Base-by-base conservation (phyloP, 2,113 vertebrate genomes). In the Crypturellus undulatus region DNA sequence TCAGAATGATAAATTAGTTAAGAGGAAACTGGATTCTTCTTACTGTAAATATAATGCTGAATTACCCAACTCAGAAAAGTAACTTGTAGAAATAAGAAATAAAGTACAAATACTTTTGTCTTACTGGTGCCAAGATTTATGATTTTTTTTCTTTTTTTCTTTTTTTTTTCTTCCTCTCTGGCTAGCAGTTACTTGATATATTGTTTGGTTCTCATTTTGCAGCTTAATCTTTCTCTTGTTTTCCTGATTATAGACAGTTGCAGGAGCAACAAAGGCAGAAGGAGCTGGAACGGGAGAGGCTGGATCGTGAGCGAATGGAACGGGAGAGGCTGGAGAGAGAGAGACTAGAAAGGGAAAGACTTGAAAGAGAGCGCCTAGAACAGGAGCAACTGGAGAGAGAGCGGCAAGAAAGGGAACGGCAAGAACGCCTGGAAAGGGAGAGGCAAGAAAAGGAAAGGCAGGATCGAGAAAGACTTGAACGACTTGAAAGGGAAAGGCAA, bases 181-280 rank as follows among this genome's bases (percentile, higher is more conserved):
- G 49, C 30, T 62, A 89, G 78, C 47, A 54, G 84, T 92, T 90
- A 56, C 43, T 82, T 69, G 76, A 59, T 91, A 7, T 12, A 7
- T 13, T 90, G 49, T 88, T 84, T 90, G 79, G 30, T 68, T 94
- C 68, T 85, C 0, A 2, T 79, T 81, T 84, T 92, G 76, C 79
- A 64, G 79, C 93, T 93, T 28, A 92, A 89, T 88, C 36, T 77
- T 93, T 92, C 79, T 32, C 16, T 70, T 43, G 64, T 78, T 89
- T 83, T 60, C 60, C 28, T 3, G 0, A 58, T 94, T 97, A 56
- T 90, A 99, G 99, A 97, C 99, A 99, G 97, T 98, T 99, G 51
- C 99, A 99, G 95, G 99, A 99, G 91, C 98, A 99, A 73, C 99
- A 99, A 92, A 98, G 98, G 84, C 99, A 99, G 97, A 99, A 99